A percentile compares a stretch with the other conserved stretches of the same genome.
These are phyloP conservation scores for Vulpes vulpes DNA, from an alignment of 2,113 vertebrate species.

Conservation along the genomic window DNA sequence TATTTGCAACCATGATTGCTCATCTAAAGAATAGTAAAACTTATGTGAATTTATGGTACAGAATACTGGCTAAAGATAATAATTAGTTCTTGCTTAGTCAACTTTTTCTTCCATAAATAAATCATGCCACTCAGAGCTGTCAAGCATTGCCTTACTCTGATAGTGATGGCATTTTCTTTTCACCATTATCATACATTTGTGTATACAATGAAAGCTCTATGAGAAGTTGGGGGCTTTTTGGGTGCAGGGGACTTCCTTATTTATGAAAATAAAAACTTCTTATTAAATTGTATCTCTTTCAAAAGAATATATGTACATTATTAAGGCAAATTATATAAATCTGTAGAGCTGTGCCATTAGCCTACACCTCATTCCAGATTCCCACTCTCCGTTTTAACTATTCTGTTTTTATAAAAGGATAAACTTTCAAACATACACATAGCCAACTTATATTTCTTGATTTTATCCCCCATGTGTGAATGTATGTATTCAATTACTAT, in stretches of 20 bases:
- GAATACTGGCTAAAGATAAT: neutral
- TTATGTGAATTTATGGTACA: neutral
- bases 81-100: constrained; percentile 30
- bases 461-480: neutral
- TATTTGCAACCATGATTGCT: neutral
- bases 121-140: constrained; percentile 7
- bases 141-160: neutral
- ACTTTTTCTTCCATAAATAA: constrained; percentile 56
- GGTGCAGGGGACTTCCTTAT: neutral
- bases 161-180: constrained; percentile 33
- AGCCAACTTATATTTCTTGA: neutral
- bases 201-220: neutral
- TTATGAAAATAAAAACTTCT: neutral
- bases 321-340: neutral
- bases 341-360: too few relatives aligned
- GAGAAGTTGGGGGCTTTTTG: neutral
- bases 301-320: neutral
- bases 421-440: neutral
- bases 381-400: neutral
- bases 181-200: constrained; percentile 37
- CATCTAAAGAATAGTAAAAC: neutral
- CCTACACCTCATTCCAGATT: neutral
- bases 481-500: neutral
- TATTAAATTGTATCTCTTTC: neutral
- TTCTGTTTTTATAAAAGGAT: neutral